Percentiles rank a stretch among this genome's conserved stretches.
Conservation (phyloP, 2,113 vertebrate genomes). For the Fulmarus glacialis region DNA sequence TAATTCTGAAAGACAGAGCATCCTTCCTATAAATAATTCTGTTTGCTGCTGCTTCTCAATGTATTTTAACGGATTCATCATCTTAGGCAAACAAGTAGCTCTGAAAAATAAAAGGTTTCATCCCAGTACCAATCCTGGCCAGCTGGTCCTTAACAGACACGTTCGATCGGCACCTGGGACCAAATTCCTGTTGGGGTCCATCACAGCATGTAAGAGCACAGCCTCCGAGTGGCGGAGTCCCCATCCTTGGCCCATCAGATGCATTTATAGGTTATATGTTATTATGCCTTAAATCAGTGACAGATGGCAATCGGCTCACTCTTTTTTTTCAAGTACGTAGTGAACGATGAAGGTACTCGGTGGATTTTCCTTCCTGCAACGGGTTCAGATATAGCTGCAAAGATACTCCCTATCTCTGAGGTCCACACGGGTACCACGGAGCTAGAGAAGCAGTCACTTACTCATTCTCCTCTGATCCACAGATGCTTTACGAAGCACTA, state of each 20-base stretch:
- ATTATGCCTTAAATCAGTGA: not conserved
- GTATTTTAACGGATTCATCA: not conserved
- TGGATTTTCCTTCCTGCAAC: not conserved
- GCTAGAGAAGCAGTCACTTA: not conserved
- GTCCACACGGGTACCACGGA: not conserved
- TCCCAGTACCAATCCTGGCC: no score
- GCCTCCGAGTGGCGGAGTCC: not conserved
- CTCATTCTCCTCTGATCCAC: not conserved
- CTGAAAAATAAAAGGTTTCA: not conserved
- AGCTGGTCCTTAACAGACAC: fast-evolving
- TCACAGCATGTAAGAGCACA: fast-evolving
- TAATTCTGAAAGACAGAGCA: not conserved
- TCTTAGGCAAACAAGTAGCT: not conserved
- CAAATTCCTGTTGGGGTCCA: not conserved
- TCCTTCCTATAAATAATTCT: not conserved
- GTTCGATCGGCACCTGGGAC: fast-evolving
- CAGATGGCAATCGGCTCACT: not conserved
- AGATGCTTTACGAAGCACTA: not conserved
- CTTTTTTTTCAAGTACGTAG: not conserved
- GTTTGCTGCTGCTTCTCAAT: not conserved
- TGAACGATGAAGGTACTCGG: not conserved
- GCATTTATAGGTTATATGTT: not conserved
- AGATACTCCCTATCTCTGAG: not conserved
- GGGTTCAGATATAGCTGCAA: not conserved
- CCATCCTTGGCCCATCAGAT: not conserved